Base-by-base conservation (phyloP, 2,888 invertebrate genomes). In the Pocota personata region DNA sequence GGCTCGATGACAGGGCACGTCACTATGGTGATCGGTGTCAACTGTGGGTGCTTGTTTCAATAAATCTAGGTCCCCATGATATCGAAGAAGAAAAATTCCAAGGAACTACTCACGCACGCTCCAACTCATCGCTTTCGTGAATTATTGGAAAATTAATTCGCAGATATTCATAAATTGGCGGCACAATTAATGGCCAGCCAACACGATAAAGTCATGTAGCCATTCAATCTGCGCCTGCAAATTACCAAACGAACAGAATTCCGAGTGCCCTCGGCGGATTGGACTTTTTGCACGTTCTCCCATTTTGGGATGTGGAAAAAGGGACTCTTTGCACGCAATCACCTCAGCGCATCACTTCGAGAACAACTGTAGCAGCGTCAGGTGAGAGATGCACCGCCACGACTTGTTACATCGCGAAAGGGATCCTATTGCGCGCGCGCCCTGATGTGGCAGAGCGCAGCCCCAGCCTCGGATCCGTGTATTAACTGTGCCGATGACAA, bases 61-160 rank as follows among this genome's bases (percentile, higher is more conserved):
- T 86, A 86, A 86, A 86, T 86, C 72, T 72, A 50, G 60, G 67
- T 55, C 86, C 86, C 37, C 82, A 86, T 67, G 86, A 35, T 71
- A 76, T 72, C 72, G 32, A 58, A 21, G 35, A n/a, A 50, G 24
- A 60, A 24, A 46, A 71, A 77, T 66, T 80, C 50, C 76, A 52
- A 50, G 35, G 64, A 76, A 71, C 50, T 71, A 66, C 71, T 72
- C 86, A 77, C 80, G 75, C 87, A 73, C 57, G 71, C 50, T 37
- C 30, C 27, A n/a, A n/a, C 60, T 37, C 50, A 62, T 82, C 71
- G 40, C 40, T 30, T 67, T 58, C 48, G 87, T 87, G 87, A 87
- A 75, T 82, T 87, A 87, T 87, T 87, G 87, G 87, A 78, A 87
- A 82, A 87, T 87, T 82, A 87, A 87, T 87, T 87, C 73, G 78